phyloP scores from a whole-genome alignment of 1,140 invertebrate genomes.

The Dolichoris vasculosae region DNA sequence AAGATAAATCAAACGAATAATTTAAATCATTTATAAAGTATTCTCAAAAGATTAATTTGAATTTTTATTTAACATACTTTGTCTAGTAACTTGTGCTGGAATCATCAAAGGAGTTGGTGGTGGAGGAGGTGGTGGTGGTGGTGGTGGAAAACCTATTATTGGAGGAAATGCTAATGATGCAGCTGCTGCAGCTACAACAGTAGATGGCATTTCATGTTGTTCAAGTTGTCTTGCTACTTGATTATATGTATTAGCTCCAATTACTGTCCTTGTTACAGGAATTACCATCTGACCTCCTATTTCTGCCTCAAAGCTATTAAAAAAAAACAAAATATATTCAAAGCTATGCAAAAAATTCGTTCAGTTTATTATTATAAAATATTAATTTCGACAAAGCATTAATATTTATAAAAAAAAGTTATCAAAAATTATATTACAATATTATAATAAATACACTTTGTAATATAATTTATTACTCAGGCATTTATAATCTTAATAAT shows the following conservation, averaged over 20 bases:
- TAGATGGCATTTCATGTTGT: conserved; percentile 72
- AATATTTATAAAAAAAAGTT: not conserved
- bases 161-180: conserved; percentile 65
- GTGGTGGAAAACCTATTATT: conserved; percentile 72
- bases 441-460: too few species aligned
- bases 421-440: too few species aligned
- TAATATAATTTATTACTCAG: too few species aligned
- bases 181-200: conserved; percentile 67
- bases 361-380: not conserved
- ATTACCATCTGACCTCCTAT: conserved; percentile 80
- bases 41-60: not conserved
- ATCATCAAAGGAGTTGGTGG: conserved; percentile 76
- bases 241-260: conserved; percentile 80
- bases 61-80: conserved; percentile 60
- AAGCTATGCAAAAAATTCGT: not conserved
- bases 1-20: not conserved
- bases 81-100: conserved; percentile 77
- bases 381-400: conserved; percentile 14
- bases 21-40: not conserved
- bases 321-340: conserved; percentile 48
- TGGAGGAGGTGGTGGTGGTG: conserved; percentile 77
- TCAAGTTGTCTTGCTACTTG: conserved; percentile 80
- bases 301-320: conserved; percentile 90
- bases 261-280: conserved; percentile 77
- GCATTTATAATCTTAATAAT: too few species aligned